Evolutionary conservation across 2,888 invertebrate genomes (phyloP).

Genomic region (Ornithoptera alexandrae): DNA sequence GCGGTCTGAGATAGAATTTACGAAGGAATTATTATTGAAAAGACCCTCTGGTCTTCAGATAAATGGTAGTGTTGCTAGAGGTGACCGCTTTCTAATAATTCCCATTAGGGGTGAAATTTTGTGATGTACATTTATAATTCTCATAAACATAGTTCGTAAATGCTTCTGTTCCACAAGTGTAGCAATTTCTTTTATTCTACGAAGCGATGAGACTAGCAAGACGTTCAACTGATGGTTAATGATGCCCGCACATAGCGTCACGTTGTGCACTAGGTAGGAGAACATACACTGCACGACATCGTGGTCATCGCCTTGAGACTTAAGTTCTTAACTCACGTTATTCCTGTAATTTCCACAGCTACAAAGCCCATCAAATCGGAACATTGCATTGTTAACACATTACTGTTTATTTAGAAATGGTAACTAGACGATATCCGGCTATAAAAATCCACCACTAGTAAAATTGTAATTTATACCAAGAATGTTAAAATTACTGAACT

Average conservation of each 20-base stretch:
- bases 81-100: conserved; percentile 39
- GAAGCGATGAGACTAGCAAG: not conserved
- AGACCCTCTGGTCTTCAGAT: conserved; percentile 51
- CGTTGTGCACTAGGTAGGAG: too few species aligned
- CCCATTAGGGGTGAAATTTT: conserved; percentile 34
- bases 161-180: not conserved
- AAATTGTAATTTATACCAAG: not conserved
- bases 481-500: not conserved
- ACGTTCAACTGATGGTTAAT: too few species aligned
- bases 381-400: too few species aligned
- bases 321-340: too few species aligned
- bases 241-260: too few species aligned
- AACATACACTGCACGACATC: too few species aligned
- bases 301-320: too few species aligned
- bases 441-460: too few species aligned
- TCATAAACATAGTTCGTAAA: not conserved
- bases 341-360: too few species aligned
- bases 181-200: not conserved
- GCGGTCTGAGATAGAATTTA: conserved; percentile 62
- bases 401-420: too few species aligned
- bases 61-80: conserved; percentile 57
- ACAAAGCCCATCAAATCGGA: too few species aligned
- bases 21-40: conserved; percentile 69
- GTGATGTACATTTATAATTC: conserved; percentile 23
- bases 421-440: too few species aligned